These are phyloP conservation scores for Cerceris ruficornis DNA, from an alignment of 2,888 invertebrate genomes.

Conservation along the genomic window DNA sequence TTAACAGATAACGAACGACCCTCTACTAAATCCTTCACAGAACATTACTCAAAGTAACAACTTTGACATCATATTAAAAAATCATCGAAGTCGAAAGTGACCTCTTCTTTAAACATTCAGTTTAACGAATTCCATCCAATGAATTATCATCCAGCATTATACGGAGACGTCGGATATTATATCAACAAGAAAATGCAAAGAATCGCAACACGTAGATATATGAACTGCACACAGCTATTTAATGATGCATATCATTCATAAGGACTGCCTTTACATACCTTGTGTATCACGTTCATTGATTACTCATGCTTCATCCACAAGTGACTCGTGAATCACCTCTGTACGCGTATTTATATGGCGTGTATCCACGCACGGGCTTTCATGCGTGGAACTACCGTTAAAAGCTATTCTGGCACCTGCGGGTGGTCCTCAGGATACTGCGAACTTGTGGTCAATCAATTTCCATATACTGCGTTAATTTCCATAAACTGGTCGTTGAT, in stretches of 20 bases:
- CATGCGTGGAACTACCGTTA: constrained; percentile 40
- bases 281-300: constrained; percentile 32
- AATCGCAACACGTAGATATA: no score
- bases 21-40: no score
- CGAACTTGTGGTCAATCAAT: constrained; percentile 70
- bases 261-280: constrained; percentile 4
- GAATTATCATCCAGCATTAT: no score
- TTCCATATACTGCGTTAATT: constrained; percentile 73
- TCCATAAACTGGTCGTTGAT: constrained; percentile 68
- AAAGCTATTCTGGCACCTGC: constrained; percentile 50
- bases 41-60: no score
- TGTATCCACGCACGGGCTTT: constrained; percentile 17
- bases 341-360: constrained; percentile 12
- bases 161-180: no score
- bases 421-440: constrained; percentile 66
- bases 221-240: neutral
- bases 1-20: no score
- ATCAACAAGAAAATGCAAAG: no score
- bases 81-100: no score
- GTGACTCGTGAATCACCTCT: constrained; percentile 12
- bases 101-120: no score
- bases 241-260: neutral
- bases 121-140: no score
- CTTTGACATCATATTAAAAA: no score
- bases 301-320: constrained; percentile 26